A percentile compares a stretch with the other conserved stretches of the same genome.
Conservation (phyloP, 2,113 vertebrate species). For the Gymnocephalus cernua region DNA sequence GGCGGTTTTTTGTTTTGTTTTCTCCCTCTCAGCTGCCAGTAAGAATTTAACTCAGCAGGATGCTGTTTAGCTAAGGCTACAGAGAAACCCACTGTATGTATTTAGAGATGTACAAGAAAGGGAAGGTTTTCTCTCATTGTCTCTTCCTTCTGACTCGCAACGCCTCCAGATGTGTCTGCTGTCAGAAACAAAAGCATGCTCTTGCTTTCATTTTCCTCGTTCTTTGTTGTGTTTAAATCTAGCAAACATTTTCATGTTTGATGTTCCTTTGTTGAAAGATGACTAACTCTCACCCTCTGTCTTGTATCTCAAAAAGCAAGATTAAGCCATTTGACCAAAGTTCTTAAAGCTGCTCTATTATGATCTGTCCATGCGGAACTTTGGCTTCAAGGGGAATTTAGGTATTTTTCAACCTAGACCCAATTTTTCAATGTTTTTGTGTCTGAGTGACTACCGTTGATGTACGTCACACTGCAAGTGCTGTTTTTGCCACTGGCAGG, state of each 20-base stretch:
- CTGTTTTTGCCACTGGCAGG: no score
- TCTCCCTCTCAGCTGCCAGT: conserved; percentile 56
- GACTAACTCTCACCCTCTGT: not conserved
- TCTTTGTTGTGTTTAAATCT: conserved; percentile 38
- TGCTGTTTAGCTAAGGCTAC: conserved; percentile 34
- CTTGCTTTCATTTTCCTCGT: conserved; percentile 24
- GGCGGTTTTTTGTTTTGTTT: conserved; percentile 29
- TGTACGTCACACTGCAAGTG: no score
- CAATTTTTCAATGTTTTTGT: no score
- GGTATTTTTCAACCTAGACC: no score
- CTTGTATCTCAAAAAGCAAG: not conserved
- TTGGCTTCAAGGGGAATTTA: not conserved
- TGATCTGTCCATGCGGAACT: conserved; percentile 23
- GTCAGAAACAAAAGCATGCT: conserved; percentile 37
- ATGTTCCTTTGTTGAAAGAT: conserved; percentile 18
- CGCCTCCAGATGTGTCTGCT: conserved; percentile 55
- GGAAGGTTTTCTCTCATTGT: conserved; percentile 10
- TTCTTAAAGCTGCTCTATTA: conserved; percentile 25
- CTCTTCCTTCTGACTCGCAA: conserved; percentile 37
- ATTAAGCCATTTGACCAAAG: conserved; percentile 23
- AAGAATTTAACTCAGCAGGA: conserved; percentile 58
- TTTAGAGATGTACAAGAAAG: conserved; percentile 40
- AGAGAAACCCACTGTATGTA: conserved; percentile 35
- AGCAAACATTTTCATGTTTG: conserved; percentile 10
- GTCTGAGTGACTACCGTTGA: no score